These are phyloP conservation scores for Parapristionchus giblindavisi DNA, from an alignment of 2,888 invertebrate species.

Conservation along the genomic window DNA sequence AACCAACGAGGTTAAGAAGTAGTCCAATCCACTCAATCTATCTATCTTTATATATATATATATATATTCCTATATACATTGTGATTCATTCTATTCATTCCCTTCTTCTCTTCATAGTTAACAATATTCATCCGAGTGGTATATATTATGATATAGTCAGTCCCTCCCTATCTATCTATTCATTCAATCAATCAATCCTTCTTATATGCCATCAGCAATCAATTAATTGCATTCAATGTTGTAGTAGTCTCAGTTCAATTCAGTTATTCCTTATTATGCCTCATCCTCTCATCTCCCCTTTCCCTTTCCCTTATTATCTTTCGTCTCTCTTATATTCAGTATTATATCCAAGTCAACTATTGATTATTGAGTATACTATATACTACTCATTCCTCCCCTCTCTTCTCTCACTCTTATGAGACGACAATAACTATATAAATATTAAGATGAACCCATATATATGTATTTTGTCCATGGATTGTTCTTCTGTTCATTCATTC, in stretches of 20 bases:
- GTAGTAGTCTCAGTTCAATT: conserved; percentile 3
- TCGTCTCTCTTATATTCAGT: background rate
- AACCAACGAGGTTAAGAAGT: conserved; percentile 69
- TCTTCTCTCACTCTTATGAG: conserved; percentile 22
- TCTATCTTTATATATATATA: conserved; percentile 1
- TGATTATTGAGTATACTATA: background rate
- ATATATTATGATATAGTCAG: background rate
- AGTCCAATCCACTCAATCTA: conserved; percentile 13
- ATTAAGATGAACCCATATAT: no score
- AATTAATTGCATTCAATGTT: background rate
- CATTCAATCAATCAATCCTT: no score
- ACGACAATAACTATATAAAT: no score
- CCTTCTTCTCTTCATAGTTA: conserved; percentile 12
- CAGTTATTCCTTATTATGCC: background rate
- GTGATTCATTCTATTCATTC: background rate
- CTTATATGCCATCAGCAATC: no score
- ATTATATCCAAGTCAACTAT: background rate
- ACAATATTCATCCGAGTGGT: no score
- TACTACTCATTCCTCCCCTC: background rate
- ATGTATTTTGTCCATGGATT: no score
- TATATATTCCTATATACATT: background rate
- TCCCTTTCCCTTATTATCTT: background rate
- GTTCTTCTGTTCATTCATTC: no score
- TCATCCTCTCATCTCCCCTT: background rate
- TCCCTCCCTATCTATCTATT: background rate